Base-by-base conservation (phyloP, 2,888 invertebrate species). In the Scaptomyza caliginosa region DNA sequence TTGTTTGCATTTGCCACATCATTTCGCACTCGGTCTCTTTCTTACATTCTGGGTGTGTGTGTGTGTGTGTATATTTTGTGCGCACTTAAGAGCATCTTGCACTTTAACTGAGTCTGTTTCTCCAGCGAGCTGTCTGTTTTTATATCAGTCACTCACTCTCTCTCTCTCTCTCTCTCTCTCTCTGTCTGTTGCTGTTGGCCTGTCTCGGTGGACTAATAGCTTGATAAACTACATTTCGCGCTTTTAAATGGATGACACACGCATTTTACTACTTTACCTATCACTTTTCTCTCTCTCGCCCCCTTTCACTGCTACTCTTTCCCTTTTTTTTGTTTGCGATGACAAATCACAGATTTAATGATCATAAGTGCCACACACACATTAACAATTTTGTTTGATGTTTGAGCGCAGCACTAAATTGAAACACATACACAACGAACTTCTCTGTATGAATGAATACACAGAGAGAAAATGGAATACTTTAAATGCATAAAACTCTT, bases 141-240 rank as follows among this genome's bases (percentile, higher is more conserved):
- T 13, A 5, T 21, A 30, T 55, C 62, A 43, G 49, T 52, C 67
- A 65, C 34, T 23, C 39, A 3, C 0, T n/a, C 11, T 5, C 6
- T 11, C n/a, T 38, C 32, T 21, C 36, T 24, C 13, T 19, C 56
- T 39, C 38, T 26, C 48, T 52, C 26, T 42, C 23, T 40, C 2
- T 51, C 10, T 48, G n/a, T 32, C 34, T 30, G 30, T n/a, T 30
- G 30, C n/a, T 30, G 30, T 39, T 59, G 59, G 38, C 39, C 60
- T 56, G 69, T 32, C 58, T 57, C 59, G 60, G 42, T 64, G 62
- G 60, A 71, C 85, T 81, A 81, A 81, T 81, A 84, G 80, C 82
- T 65, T 78, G 79, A 84, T 84, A 74, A 84, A 84, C 76, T 70
- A 63, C 63, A 70, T 73, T 65, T 69, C 75, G 52, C 81, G 65